Base-by-base conservation (phyloP, 2,888 invertebrate species). In the Drosophila kanekoi region DNA sequence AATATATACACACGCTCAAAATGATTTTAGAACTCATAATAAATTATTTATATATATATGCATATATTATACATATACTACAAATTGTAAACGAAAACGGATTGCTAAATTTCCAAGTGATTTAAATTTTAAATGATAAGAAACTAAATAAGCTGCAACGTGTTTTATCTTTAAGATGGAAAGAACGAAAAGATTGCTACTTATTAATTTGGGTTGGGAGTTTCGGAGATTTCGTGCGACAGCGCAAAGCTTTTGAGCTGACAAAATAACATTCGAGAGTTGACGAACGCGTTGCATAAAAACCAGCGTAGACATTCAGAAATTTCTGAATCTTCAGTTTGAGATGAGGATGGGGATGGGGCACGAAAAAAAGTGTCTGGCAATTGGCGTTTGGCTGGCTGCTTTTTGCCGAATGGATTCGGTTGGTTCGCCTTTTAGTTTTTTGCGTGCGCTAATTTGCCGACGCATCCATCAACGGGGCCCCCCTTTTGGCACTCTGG, bases 241-340 rank as follows among this genome's bases (percentile, higher is more conserved):
- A 49, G 56, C 23, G 35, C 33, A 43, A 59, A 59, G 47, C 61
- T 52, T 62, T 71, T 47, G 40, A 62, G 61, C 72, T 77, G 61
- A 57, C 74, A 74, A 68, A 73, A 74, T 74, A 53, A 52, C 48
- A 54, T 75, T 56, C 56, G 56, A 51, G 45, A 63, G 40, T 59
- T 51, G 61, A 5, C 33, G 16, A 23, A 10, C 37, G 13, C 44
- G 3, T 3, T 35, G 18, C 64, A 85, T 72, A 88, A 89, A 89
- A 90, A 90, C 75, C 40, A 64, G 65, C 72, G 75, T 87, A 89
- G 90, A 89, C 90, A 87, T 87, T 83, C 81, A 77, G 81, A 90
- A 78, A 90, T 89, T 89, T 81, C 74, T 56, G 69, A 72, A 72
- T 77, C 72, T 53, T 62, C 37, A 41, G 44, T 48, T 37, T 11